Evolutionary conservation across 2,113 vertebrate species (phyloP).

Genomic region (Heterocephalus glaber): DNA sequence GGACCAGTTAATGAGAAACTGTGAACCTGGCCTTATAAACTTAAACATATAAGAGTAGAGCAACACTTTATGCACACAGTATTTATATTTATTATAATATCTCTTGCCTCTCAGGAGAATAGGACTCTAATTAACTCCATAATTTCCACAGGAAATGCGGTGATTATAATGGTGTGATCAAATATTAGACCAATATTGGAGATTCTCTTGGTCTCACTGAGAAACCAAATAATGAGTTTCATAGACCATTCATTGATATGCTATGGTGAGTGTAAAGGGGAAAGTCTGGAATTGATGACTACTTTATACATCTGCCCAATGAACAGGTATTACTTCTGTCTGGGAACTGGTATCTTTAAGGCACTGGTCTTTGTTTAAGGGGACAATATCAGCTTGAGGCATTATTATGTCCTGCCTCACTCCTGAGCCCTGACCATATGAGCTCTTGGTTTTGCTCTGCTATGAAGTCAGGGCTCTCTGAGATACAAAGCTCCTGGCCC

Average conservation of each 20-base stretch:
- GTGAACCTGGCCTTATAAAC: not conserved
- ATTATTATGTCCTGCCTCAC: not conserved
- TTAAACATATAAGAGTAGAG: not conserved
- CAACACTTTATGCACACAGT: not conserved
- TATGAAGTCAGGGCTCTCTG: not conserved
- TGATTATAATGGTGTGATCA: not conserved
- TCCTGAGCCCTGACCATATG: no score
- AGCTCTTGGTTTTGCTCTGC: not conserved
- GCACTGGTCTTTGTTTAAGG: not conserved
- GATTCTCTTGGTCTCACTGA: conserved; percentile 19
- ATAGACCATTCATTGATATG: not conserved
- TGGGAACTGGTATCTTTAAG: not conserved
- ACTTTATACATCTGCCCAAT: not conserved
- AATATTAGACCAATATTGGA: not conserved
- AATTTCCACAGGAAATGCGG: conserved; percentile 2
- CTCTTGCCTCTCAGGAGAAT: not conserved
- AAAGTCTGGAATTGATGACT: not conserved
- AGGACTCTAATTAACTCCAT: not conserved
- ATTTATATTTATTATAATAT: not conserved
- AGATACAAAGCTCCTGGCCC: not conserved
- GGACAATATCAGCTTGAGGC: not conserved
- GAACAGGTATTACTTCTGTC: not conserved
- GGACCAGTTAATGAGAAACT: not conserved
- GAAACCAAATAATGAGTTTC: not conserved
- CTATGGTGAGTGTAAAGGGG: not conserved